phyloP scores from a whole-genome alignment of 2,888 invertebrate genomes.

The Orthosia gothica region DNA sequence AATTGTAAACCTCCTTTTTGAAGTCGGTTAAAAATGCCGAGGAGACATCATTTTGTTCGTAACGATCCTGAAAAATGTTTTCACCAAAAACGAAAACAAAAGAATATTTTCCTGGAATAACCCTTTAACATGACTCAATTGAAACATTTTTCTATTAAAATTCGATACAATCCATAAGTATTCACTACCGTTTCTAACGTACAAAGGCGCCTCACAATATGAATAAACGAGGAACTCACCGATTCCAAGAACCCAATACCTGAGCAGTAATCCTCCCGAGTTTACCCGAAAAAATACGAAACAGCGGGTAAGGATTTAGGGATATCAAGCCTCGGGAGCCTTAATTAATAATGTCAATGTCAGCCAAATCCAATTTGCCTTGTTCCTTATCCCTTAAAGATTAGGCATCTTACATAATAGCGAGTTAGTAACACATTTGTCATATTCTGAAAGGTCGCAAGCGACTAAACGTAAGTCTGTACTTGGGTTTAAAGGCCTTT shows the following conservation, averaged over 20 bases:
- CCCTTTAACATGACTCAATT: background rate
- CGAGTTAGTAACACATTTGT: conserved; percentile 51
- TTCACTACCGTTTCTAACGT: conserved; percentile 12
- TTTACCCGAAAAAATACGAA: conserved; percentile 59
- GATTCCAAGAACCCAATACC: conserved; percentile 30
- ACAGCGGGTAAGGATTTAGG: conserved; percentile 59
- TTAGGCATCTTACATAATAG: conserved; percentile 47
- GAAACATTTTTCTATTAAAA: conserved; percentile 15
- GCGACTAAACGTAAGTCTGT: conserved; percentile 12
- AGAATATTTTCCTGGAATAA: background rate
- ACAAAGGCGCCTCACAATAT: conserved; percentile 21
- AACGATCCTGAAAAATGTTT: background rate
- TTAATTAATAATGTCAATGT: conserved; percentile 68
- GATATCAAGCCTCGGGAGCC: conserved; percentile 48
- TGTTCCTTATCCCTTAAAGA: conserved; percentile 61
- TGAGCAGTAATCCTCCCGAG: conserved; percentile 32
- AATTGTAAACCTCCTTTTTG: too few species aligned
- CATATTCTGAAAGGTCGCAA: conserved; percentile 46
- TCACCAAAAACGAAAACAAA: background rate
- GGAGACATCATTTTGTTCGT: background rate
- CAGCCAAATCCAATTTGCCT: conserved; percentile 62
- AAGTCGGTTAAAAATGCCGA: background rate
- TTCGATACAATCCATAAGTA: conserved; percentile 28
- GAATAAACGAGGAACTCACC: conserved; percentile 28
- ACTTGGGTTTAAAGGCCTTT: conserved; percentile 4